A percentile compares a stretch with the other conserved stretches of the same genome.
Evolutionary conservation across 2,113 vertebrate species (phyloP).

Genomic region (Ceuthmochares aereus): DNA sequence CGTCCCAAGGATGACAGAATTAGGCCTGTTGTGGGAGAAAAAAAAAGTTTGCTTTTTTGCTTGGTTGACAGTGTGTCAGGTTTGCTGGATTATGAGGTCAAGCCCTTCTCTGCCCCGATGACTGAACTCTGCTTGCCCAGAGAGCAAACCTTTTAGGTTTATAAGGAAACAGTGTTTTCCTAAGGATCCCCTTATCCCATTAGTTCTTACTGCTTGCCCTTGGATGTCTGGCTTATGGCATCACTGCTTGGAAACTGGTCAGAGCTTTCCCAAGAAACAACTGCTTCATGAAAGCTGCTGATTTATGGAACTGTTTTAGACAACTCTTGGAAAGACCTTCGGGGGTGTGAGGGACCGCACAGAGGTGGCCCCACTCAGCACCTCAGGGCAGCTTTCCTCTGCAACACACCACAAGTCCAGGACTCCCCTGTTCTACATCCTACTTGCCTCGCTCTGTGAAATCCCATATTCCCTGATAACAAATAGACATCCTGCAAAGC

Average conservation of each 20-base stretch:
- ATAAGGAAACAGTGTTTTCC: background rate
- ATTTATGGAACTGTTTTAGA: background rate
- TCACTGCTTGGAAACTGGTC: slow-evolving; percentile 22
- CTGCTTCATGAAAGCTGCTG: background rate
- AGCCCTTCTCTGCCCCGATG: background rate
- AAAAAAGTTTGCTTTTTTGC: background rate
- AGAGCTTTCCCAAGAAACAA: background rate
- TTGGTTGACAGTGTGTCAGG: background rate
- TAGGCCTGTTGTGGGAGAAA: background rate
- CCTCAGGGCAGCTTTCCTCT: background rate
- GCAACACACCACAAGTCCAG: background rate
- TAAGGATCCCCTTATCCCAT: background rate
- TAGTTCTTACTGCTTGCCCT: background rate
- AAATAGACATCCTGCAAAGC: background rate
- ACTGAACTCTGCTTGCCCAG: background rate
- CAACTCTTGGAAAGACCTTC: background rate
- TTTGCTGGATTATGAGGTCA: background rate
- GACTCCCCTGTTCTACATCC: background rate
- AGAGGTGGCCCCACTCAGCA: background rate
- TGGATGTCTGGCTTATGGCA: background rate
- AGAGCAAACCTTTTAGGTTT: background rate
- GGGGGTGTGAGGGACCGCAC: background rate
- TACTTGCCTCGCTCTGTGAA: background rate
- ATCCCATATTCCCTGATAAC: background rate
- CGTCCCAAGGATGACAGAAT: background rate